Evolutionary conservation across 1,140 invertebrate genomes (phyloP), one percentile per base, ranked within the genome.

Genomic region (Drosophila virilis): DNA sequence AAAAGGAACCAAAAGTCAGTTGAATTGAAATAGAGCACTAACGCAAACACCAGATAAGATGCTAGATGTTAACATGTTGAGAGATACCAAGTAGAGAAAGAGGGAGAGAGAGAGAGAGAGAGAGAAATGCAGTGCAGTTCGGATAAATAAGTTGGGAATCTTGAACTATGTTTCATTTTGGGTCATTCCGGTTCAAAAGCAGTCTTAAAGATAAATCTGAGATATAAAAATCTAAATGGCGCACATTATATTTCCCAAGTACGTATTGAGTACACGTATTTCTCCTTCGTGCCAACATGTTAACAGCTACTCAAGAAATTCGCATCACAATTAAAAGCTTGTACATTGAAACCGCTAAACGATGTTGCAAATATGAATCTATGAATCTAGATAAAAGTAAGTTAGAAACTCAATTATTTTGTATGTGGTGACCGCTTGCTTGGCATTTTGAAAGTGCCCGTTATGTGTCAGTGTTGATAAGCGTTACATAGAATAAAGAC

Each of bases 1-100:
- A 76, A 28, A 89, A 76, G 85, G 82, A 88, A 88, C 83, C 83
- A 88, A 88, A 59, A 48, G 37, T 48, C 42, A 55, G 37, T 51
- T 38, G 42, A 32, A n/a, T 52, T 17, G 61, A 43, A 46, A 17
- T n/a, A 54, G 32, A 65, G 42, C 60, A 65, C 37, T 9, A 55
- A 46, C 15, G 59, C 51, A 35, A 58, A 52, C 15, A 8, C n/a
- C 32, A 61, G 15, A 64, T 38, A 17, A 50, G 37, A 50, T 12
- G 15, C 51, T 22, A 46, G 13, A 38, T 52, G 52, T 52, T 68
- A 37, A 60, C 50, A 60, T 48, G 68, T 60, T 48, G 46, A 62
- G 42, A 61, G n/a, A 54, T 17, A 32, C 15, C 22, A 3, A 55
- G 22, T 13, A n/a, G 2, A 33, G 17, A 17, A 0, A 17, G 17